A percentile compares a stretch with the other conserved stretches of the same genome.
Conservation (phyloP, 2,113 vertebrate species). For the Noctilio leporinus region DNA sequence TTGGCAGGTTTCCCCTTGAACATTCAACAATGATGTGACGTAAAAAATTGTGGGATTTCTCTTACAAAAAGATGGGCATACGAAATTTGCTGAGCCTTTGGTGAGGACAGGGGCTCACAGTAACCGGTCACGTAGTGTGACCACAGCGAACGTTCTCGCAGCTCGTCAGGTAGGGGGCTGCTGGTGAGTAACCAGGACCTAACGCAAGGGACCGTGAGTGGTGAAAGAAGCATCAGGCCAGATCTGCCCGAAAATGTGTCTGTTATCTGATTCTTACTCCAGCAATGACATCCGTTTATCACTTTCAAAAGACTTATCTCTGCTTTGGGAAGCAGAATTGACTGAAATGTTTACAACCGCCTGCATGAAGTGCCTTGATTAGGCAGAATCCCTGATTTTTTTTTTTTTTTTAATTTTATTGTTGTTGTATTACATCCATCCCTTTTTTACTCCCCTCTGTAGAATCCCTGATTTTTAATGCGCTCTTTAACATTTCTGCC, state of each 20-base stretch:
- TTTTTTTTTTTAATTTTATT: too few relatives aligned
- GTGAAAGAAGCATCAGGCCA: too few relatives aligned
- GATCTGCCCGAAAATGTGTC: background rate
- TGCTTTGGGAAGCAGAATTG: background rate
- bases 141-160: too few relatives aligned
- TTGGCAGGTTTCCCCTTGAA: background rate
- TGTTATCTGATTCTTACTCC: background rate
- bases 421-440: too few relatives aligned
- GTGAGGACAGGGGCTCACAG: background rate
- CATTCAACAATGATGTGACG: background rate
- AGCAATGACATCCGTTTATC: background rate
- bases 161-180: background rate
- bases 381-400: background rate
- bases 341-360: background rate
- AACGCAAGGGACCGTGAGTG: accelerated
- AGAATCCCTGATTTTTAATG: background rate
- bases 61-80: background rate
- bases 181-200: background rate
- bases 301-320: background rate
- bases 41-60: background rate
- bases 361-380: background rate
- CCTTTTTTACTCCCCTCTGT: too few relatives aligned
- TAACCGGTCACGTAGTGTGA: accelerated
- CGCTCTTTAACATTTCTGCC: background rate
- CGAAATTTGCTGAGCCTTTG: background rate